These are phyloP conservation scores for Andricus grossulariae DNA, from an alignment of 1,140 invertebrate genomes.

Conservation along the genomic window DNA sequence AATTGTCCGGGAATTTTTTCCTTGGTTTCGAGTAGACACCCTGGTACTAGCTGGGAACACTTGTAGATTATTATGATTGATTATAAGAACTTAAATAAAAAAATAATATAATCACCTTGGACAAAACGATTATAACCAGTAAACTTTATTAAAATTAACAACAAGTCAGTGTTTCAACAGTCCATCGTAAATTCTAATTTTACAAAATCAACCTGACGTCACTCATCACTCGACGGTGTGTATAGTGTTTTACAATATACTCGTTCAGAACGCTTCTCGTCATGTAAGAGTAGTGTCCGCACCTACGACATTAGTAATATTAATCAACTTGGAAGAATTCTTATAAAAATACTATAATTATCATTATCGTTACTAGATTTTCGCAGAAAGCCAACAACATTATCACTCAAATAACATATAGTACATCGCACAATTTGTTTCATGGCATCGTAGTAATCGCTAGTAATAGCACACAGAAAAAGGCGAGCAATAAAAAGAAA, in stretches of 20 bases:
- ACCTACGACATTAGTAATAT: constrained; percentile 53
- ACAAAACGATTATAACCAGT: constrained; percentile 2
- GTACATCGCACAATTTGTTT: neutral
- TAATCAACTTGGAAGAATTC: constrained; percentile 41
- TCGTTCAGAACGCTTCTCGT: constrained; percentile 47
- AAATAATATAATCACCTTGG: too few species aligned
- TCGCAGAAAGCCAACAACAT: constrained; percentile 32
- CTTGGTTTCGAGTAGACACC: too few species aligned
- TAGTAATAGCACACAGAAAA: constrained; percentile 59
- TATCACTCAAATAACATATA: constrained; percentile 16
- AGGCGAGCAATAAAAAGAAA: constrained; percentile 53
- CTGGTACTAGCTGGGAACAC: too few species aligned
- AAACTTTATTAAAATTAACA: constrained; percentile 32
- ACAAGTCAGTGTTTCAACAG: constrained; percentile 16
- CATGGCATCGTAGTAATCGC: constrained; percentile 51
- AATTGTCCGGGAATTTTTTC: too few species aligned
- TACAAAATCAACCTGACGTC: constrained; percentile 34
- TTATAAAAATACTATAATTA: constrained; percentile 8
- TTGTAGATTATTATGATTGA: too few species aligned
- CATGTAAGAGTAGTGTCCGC: constrained; percentile 48
- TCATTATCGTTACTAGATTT: constrained; percentile 8
- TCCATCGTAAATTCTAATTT: constrained; percentile 15
- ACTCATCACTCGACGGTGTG: constrained; percentile 18
- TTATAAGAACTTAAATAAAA: too few species aligned
- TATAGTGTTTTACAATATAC: constrained; percentile 23